These are phyloP conservation scores for Leucopsar rothschildi DNA, from an alignment of 2,113 vertebrate genomes.

Conservation along the genomic window DNA sequence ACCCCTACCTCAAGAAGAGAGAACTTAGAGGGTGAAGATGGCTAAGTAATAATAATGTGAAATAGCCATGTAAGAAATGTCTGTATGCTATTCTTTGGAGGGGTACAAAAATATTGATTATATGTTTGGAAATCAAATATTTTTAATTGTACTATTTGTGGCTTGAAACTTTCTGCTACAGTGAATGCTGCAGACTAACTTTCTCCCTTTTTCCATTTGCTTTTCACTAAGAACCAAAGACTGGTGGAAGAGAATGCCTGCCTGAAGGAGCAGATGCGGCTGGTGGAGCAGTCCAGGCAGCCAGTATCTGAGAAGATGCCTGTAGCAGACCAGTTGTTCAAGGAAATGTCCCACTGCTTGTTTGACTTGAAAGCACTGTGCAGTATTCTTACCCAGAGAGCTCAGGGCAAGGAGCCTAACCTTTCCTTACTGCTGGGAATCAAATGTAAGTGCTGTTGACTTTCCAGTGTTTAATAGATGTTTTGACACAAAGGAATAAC, in stretches of 20 bases:
- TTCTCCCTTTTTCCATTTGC: neutral
- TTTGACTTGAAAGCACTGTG: slow-evolving; percentile 92
- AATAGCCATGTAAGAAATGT: neutral
- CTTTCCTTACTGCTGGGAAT: slow-evolving; percentile 92
- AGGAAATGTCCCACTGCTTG: slow-evolving; percentile 92
- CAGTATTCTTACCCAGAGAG: slow-evolving; percentile 89
- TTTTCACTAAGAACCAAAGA: slow-evolving; percentile 73
- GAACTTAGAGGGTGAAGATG: neutral
- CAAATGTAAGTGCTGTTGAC: slow-evolving; percentile 80
- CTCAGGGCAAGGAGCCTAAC: slow-evolving; percentile 93
- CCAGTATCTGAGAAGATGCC: slow-evolving; percentile 71
- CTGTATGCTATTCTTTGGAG: neutral
- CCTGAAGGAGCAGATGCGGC: slow-evolving; percentile 57
- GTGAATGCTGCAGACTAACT: neutral
- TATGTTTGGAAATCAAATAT: neutral
- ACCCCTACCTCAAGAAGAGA: neutral
- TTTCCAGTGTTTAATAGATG: neutral
- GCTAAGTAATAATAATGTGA: neutral
- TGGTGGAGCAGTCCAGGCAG: slow-evolving; percentile 46
- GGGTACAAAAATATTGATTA: neutral
- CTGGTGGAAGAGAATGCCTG: slow-evolving; percentile 65
- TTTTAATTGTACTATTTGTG: neutral
- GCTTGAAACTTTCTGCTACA: neutral
- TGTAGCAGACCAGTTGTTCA: slow-evolving; percentile 82
- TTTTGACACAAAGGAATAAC: neutral